Base-by-base conservation (phyloP, 2,797 vertebrate genomes). In the Meriones psammophilus region DNA sequence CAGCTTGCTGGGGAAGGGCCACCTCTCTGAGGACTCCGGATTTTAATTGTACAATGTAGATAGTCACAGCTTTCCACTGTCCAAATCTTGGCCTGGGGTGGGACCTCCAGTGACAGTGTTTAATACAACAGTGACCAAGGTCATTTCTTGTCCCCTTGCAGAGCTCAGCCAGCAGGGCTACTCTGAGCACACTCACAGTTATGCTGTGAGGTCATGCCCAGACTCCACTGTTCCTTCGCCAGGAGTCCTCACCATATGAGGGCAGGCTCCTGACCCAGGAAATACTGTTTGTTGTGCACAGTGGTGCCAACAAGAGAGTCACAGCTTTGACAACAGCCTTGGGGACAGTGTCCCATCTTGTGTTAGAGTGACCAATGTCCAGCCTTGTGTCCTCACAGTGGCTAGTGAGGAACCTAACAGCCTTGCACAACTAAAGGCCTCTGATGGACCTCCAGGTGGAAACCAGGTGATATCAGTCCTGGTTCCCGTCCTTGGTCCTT, bases 301-400 rank as follows among this genome's bases (percentile, higher is more conserved):
- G 4, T 1, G 1, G 0, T 4, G 0, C 1, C 87, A 20, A 33
- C 1, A 4, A 86, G 28, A 71, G 12, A 10, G 13, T 17, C 3
- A 0, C 5, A 14, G 2, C 14, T 26, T 80, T 77, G 42, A 80
- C 6, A 13, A 30, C 50, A 64, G 39, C 15, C 26, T 46, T 36
- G 10, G 56, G 54, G 46, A 4, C 76, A 17, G 36, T 36, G 10
- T 39, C 50, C 50, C 50, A 50, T 50, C 50, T 50, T 50, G 50
- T 50, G 50, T 50, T 50, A 50, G 50, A 50, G 50, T 1, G 54
- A 36, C 5, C 76, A 17, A 33, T 36, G 10, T 22, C 36, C n/a
- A 39, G 24, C 3, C 0, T 7, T 42, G 9, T 26, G 76, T 68
- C n/a, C n/a, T n/a, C 71, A 83, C 33, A 6, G n/a, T 6, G 1